phyloP scores from a whole-genome alignment of 2,888 invertebrate species.

The Tiphia femorata region DNA sequence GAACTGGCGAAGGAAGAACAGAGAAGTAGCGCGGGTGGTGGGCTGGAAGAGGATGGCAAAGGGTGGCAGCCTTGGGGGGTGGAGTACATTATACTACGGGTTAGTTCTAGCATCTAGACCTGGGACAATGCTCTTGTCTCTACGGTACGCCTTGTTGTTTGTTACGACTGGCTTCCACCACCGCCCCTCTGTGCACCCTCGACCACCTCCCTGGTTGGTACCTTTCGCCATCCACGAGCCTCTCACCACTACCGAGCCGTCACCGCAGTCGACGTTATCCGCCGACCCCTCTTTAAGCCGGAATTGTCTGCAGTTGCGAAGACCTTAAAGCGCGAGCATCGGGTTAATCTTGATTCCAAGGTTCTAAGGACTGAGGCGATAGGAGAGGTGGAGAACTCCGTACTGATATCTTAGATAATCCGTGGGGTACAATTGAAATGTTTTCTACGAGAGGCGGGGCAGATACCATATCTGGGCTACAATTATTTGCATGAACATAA shows the following conservation, averaged over 20 bases:
- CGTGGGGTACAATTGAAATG: no score
- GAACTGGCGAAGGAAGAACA: neutral
- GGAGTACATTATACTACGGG: slow-evolving; percentile 41
- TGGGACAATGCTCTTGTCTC: slow-evolving; percentile 50
- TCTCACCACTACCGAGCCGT: neutral
- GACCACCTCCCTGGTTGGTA: neutral
- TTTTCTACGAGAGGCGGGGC: no score
- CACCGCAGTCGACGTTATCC: slow-evolving; percentile 12
- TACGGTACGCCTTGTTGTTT: slow-evolving; percentile 51
- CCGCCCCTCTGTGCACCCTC: neutral
- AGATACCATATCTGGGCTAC: no score
- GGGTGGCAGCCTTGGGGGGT: neutral
- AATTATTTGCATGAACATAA: no score
- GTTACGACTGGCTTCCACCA: slow-evolving; percentile 38
- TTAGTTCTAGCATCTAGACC: slow-evolving; percentile 32
- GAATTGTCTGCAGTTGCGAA: neutral
- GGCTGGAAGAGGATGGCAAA: neutral
- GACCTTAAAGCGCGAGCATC: neutral
- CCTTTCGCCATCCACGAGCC: slow-evolving; percentile 10
- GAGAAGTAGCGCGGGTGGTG: neutral
- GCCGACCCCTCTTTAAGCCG: slow-evolving; percentile 8
- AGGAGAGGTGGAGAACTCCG: no score
- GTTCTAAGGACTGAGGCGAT: no score
- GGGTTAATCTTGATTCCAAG: neutral
- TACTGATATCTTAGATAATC: no score